Percentiles rank a stretch among this genome's conserved stretches.
Evolutionary conservation across 1,140 invertebrate genomes (phyloP).

Genomic region (Chlorops oryzae): DNA sequence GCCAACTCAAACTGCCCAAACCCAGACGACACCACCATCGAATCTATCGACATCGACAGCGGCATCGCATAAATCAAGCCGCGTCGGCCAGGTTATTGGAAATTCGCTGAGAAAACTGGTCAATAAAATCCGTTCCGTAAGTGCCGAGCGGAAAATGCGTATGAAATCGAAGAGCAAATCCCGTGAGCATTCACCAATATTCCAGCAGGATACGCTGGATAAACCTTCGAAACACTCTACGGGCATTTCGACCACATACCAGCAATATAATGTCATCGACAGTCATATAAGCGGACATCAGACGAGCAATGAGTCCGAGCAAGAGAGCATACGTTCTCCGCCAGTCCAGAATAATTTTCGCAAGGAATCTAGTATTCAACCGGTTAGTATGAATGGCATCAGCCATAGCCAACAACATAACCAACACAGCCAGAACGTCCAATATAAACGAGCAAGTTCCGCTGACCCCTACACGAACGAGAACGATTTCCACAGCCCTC

Average conservation of each 20-base stretch:
- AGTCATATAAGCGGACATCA: conserved; percentile 49
- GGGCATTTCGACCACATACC: conserved; percentile 51
- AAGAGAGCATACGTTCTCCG: conserved; percentile 2
- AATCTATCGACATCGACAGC: conserved; percentile 23
- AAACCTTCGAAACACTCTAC: conserved; percentile 50
- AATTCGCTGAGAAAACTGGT: conserved; percentile 71
- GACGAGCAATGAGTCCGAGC: conserved; percentile 3
- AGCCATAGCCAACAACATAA: background rate
- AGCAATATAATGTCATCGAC: conserved; percentile 59
- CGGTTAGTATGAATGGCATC: background rate
- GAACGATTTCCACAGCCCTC: conserved; percentile 45
- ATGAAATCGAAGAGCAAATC: conserved; percentile 49
- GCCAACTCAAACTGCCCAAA: conserved; percentile 21
- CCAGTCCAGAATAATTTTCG: background rate
- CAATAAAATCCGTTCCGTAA: conserved; percentile 68
- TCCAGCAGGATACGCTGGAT: conserved; percentile 41
- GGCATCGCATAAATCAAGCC: conserved; percentile 33
- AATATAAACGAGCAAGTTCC: conserved; percentile 26
- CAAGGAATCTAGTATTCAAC: conserved; percentile 6
- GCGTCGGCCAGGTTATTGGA: conserved; percentile 55
- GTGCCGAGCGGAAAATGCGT: conserved; percentile 62
- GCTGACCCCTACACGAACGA: conserved; percentile 24
- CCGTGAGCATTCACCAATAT: conserved; percentile 52
- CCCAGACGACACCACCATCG: conserved; percentile 21
- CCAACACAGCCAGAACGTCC: no score